These are phyloP conservation scores for Baronia brevicornis DNA, from an alignment of 2,888 invertebrate species.

Conservation along the genomic window DNA sequence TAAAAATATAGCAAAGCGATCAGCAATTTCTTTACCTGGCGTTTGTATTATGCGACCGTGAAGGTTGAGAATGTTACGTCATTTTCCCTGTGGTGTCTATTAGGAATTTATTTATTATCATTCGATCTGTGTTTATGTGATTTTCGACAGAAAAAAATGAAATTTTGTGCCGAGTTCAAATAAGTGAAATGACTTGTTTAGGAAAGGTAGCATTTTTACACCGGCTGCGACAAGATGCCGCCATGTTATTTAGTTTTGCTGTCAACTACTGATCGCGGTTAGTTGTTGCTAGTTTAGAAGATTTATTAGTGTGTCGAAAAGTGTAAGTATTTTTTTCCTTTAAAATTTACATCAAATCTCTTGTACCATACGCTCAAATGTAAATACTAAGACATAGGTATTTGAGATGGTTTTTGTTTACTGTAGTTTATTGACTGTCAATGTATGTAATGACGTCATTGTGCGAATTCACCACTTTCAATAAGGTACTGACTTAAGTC, in stretches of 20 bases:
- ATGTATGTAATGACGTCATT: conserved; percentile 67
- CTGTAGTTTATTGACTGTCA: conserved; percentile 68
- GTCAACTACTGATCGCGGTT: conserved; percentile 62
- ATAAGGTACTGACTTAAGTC: too few species aligned
- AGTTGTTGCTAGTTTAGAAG: conserved; percentile 35
- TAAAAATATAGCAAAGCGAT: conserved; percentile 26
- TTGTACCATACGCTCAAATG: too few species aligned
- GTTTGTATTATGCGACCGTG: conserved; percentile 68
- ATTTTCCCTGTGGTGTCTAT: conserved; percentile 67
- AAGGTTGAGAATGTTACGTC: conserved; percentile 76
- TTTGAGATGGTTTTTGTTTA: conserved; percentile 49
- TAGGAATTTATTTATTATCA: conserved; percentile 53
- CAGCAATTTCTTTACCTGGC: conserved; percentile 46
- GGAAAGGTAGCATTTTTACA: conserved; percentile 43
- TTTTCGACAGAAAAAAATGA: conserved; percentile 36
- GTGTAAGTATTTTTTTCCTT: too few species aligned
- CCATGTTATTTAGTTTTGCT: conserved; percentile 74
- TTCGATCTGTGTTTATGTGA: conserved; percentile 41
- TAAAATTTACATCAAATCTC: too few species aligned
- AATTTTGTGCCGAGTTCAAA: conserved; percentile 34
- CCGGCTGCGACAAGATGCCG: conserved; percentile 72
- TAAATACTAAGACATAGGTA: too few species aligned
- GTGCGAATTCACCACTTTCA: conserved; percentile 29
- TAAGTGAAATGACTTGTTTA: conserved; percentile 43
- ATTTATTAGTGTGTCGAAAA: conserved; percentile 29